Base-by-base conservation (phyloP, 2,888 invertebrate genomes). In the Lycocerus yunnanus region DNA sequence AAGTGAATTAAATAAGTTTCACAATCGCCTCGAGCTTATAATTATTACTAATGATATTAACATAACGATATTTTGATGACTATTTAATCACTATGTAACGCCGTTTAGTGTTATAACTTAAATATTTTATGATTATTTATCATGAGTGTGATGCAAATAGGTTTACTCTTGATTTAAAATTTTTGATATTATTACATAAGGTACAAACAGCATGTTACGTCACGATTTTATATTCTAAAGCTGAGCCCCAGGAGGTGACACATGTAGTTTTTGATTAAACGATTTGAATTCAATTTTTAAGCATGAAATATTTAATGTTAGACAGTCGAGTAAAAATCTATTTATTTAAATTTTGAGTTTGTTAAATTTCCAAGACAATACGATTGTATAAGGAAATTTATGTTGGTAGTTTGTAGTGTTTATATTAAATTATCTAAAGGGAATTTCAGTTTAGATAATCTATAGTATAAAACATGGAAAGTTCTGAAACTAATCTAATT, bases 201-300 rank as follows among this genome's bases (percentile, higher is more conserved):
- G 15, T 77, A 78, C 75, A 78, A 78, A 78, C 78, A 78, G 78
- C 74, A 76, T 69, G 74, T 73, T 73, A 77, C 76, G 73, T 77
- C 76, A 69, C 60, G 70, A 71, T 68, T 61, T 61, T 68, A 66
- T 75, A 71, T 77, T 78, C 78, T 80, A 77, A 76, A 77, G 75
- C 78, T 71, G 72, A 85, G 83, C 86, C 83, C 83, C 85, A 80
- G 86, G 86, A 86, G 86, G 84, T 85, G 84, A 85, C 85, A 84
- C 83, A 85, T 82, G 78, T 78, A 76, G 85, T 85, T 85, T 81
- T 85, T 87, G 86, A 87, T 86, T 86, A 86, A 87, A 84, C 82
- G 87, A 82, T 86, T 85, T 84, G 86, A 87, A 83, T 27, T 81
- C 82, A 74, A 83, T 83, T 84, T 84, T 83, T 43, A 43, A 43